Percentiles rank a stretch among this genome's conserved stretches.
Evolutionary conservation across 2,797 vertebrate species (phyloP).

Genomic region (Myiothlypis chrysogaster): DNA sequence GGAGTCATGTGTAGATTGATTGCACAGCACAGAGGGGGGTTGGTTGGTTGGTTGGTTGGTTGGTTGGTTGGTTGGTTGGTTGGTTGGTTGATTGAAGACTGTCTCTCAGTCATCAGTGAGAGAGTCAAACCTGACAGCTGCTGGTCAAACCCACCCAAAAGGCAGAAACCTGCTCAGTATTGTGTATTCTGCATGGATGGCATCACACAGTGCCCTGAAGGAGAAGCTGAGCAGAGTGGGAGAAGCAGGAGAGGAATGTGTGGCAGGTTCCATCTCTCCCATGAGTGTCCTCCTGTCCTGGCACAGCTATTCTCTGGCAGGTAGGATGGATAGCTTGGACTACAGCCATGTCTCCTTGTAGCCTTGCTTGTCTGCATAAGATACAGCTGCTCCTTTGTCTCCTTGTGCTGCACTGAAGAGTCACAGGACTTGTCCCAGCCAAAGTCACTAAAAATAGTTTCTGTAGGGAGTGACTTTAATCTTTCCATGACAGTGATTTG

Average conservation of each 20-base stretch:
- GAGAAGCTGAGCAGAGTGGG: accelerated
- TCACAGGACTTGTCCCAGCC: accelerated
- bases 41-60: background rate
- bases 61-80: background rate
- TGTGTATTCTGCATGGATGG: background rate
- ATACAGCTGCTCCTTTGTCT: background rate
- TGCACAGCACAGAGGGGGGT: accelerated
- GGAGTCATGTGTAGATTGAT: background rate
- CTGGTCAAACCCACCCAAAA: background rate
- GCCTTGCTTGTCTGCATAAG: background rate
- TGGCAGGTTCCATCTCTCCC: background rate
- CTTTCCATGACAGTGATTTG: background rate
- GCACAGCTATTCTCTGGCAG: background rate
- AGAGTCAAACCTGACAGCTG: background rate
- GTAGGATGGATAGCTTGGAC: background rate
- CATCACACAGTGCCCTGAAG: background rate
- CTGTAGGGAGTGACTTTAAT: background rate
- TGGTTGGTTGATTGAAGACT: background rate
- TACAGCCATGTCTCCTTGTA: background rate
- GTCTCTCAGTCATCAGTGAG: background rate
- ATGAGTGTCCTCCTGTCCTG: background rate
- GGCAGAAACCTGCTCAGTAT: background rate
- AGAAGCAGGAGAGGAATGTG: accelerated
- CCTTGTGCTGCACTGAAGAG: background rate
- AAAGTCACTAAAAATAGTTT: background rate